A percentile compares a stretch with the other conserved stretches of the same genome.
These are phyloP conservation scores for Pelecanus crispus DNA, from an alignment of 2,113 vertebrate genomes.

Conservation along the genomic window DNA sequence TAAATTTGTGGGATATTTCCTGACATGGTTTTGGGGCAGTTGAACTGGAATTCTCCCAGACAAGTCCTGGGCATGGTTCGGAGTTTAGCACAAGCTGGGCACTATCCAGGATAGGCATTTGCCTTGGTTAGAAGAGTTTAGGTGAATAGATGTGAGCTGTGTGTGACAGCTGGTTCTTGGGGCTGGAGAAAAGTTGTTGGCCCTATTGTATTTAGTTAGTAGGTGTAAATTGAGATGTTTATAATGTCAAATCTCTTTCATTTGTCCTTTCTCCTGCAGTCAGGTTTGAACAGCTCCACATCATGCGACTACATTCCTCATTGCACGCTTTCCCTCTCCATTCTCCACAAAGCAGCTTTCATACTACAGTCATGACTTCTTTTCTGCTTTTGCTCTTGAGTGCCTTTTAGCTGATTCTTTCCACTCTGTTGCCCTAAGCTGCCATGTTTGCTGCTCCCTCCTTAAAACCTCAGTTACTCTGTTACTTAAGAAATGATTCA, in stretches of 20 bases:
- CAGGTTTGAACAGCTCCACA: background rate
- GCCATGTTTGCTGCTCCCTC: background rate
- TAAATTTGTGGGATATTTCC: background rate
- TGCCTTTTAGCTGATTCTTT: background rate
- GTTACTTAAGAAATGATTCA: background rate
- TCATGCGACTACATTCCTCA: background rate
- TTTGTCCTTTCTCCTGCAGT: background rate
- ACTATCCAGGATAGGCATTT: background rate
- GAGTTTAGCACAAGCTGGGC: background rate
- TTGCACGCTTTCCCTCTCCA: rapidly evolving
- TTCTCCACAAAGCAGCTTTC: background rate
- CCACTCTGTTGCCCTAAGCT: background rate
- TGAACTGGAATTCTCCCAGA: background rate
- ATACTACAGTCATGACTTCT: background rate
- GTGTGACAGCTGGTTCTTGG: background rate
- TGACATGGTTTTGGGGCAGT: background rate
- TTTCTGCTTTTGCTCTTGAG: background rate
- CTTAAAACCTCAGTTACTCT: background rate
- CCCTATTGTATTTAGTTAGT: background rate
- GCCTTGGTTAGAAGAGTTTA: background rate
- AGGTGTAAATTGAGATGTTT: background rate
- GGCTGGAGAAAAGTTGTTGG: background rate
- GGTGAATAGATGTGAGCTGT: background rate
- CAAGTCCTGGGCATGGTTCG: background rate
- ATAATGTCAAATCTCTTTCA: background rate